Evolutionary conservation across 2,113 vertebrate species (phyloP), one percentile per base, ranked within the genome.

Genomic region (Nesoenas mayeri): DNA sequence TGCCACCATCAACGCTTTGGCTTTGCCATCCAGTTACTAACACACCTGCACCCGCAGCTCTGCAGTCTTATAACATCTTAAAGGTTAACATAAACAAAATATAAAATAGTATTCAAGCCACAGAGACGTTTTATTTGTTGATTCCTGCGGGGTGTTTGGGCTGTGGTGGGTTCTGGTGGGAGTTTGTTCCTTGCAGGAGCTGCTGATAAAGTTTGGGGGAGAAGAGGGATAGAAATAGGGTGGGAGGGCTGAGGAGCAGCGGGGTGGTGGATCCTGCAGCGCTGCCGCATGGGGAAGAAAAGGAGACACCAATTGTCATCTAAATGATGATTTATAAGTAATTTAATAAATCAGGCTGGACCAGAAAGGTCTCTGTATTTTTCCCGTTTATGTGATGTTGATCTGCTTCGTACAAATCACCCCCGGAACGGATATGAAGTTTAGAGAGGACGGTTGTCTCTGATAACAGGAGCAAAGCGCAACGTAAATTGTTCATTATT

Each of bases 401-500:
- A 91, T 73, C 64, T 66, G 51, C 79, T 80, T 56, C 14, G 5
- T 53, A 53, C 11, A 17, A 51, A 77, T 61, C 5, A 0, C 31
- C 36, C 13, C 44, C 71, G 77, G 21, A 71, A 62, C 7, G 22
- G 28, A 3, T 29, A 4, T 28, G 12, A 26, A 42, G 32, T 12
- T 26, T 24, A 2, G 2, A 6, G 42, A 70, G 60, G 53, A 5
- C 4, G 14, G 58, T 4, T 22, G 66, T n/a, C 17, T 53, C 62
- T 47, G 70, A 5, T 38, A 31, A 9, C 1, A 1, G 36, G 19
- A 29, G 18, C 31, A 56, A 24, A 83, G 62, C 36, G 42, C 6
- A 1, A 1, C 18, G 53, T n/a, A 0, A 36, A 57, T 3, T 1
- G 2, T 32, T 10, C 9, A 74, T 29, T 4, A 5, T 17, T 58